These are phyloP conservation scores for Coenobita brevimanus DNA, from an alignment of 1,140 invertebrate species.

Conservation along the genomic window DNA sequence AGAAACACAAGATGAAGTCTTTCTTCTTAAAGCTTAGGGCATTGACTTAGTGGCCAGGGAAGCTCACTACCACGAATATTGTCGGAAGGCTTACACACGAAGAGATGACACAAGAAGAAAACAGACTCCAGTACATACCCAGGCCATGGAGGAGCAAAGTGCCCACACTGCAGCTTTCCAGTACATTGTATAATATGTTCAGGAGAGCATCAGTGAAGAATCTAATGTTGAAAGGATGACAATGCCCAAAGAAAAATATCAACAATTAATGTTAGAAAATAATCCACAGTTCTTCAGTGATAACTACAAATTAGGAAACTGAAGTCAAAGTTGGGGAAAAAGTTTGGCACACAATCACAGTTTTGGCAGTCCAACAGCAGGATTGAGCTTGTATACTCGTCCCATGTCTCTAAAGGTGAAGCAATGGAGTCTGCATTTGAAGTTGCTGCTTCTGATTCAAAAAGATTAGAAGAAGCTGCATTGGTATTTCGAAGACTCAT, in stretches of 20 bases:
- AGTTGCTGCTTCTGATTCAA: neutral
- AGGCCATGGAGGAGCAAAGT: neutral
- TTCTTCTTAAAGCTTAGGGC: neutral
- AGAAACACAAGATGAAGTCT: neutral
- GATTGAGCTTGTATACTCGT: neutral
- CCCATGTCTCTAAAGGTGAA: neutral
- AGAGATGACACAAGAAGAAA: neutral
- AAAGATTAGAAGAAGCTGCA: neutral
- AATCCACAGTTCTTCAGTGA: neutral
- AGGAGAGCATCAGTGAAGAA: neutral
- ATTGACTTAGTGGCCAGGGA: no score
- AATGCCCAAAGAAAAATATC: conserved; percentile 20
- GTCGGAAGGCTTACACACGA: neutral
- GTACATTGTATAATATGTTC: neutral
- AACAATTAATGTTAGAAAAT: conserved; percentile 14
- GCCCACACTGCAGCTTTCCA: neutral
- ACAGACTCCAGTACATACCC: neutral
- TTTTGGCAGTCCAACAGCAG: conserved; percentile 12
- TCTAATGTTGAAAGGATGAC: neutral
- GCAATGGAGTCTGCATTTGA: conserved; percentile 2
- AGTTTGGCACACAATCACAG: neutral
- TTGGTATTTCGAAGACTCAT: neutral
- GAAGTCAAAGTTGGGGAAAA: neutral
- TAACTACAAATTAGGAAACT: neutral
- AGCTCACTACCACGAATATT: no score